Base-by-base conservation (phyloP, 2,888 invertebrate species). In the Ceriagrion tenellum region DNA sequence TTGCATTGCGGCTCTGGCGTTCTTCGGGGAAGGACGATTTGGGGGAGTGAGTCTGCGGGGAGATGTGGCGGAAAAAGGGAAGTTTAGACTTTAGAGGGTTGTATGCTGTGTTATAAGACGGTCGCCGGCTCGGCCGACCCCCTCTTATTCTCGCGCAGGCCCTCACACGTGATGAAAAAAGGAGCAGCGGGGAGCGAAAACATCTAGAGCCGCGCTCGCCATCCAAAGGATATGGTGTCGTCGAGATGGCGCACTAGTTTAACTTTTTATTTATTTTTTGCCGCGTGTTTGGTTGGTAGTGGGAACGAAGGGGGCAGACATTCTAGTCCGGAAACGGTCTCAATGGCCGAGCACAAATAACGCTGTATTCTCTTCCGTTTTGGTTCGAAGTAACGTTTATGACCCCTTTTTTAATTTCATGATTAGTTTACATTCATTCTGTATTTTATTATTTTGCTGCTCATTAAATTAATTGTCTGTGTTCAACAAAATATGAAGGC, bases 1-100 rank as follows among this genome's bases (percentile, higher is more conserved):
- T 89, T 89, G 89, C 89, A 26, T 81, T 81, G 30, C 74, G 30
- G 30, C 81, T 18, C 81, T 81, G 30, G 81, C 35, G 81, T 81
- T 35, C 81, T 30, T 81, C 12, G 35, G 16, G 81, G 69, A 16
- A 56, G 56, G 56, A 56, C 56, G 16, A 56, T n/a, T n/a, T n/a
- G n/a, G n/a, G n/a, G 47, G 4, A 2, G 47, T 4, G 47, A 20
- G 59, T 59, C 18, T 59, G 12, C 23, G 69, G n/a, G 26, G 69
- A n/a, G n/a, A 23, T 69, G 69, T n/a, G 69, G 69, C 69, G 69
- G 26, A 69, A 69, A 69, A 69, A 26, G 69, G 69, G 18, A 59
- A 59, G 59, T 59, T 59, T 59, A 59, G 59, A 10, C 59, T 59
- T 59, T 16, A 20, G 20, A 20, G 20, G 20, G 20, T 59, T 16